Base-by-base conservation (phyloP, 2,113 vertebrate genomes). In the Pogona vitticeps region DNA sequence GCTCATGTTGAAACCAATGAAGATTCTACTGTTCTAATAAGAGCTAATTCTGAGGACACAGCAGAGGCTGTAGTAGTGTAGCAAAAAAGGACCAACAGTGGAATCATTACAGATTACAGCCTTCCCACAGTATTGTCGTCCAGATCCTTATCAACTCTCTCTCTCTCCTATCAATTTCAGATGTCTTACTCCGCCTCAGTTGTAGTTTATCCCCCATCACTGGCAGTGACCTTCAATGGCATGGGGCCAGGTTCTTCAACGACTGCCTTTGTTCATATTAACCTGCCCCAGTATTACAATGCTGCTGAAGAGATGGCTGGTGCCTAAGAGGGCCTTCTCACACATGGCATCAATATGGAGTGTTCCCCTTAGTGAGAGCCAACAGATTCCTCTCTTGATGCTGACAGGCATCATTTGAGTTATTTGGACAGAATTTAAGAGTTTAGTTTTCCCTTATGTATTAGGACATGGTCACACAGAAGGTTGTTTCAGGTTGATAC, bases 21-120 rank as follows among this genome's bases (percentile, higher is more conserved):
- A 86, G 71, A 67, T 58, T 46, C 78, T 65, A 73, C 77, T 86
- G 85, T 86, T 80, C 85, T 76, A 86, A 65, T 65, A 65, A 65
- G 21, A 86, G 78, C 85, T 86, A 75, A 86, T 86, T 86, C 81
- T 65, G n/a, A 75, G 71, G 42, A 70, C 38, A 81, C 40, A 63
- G 40, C 58, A 82, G 14, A 23, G 58, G 42, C 2, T 38, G 21
- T 80, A 71, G 33, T 21, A 59, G 72, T 76, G 9, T 65, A 4
- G 1, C 3, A 56, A 40, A 28, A 52, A 78, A 40, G 18, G 26
- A 58, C 38, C 65, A 78, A 58, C 12, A 23, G 58, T 33, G 38
- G n/a, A 9, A 81, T 36, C 6, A 52, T 75, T 65, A 42, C 42
- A 75, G 31, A 28, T 63, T 38, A 36, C 75, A 23, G 58, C 18